Evolutionary conservation across 2,113 vertebrate species (phyloP).

Genomic region (Semicossyphus pulcher): DNA sequence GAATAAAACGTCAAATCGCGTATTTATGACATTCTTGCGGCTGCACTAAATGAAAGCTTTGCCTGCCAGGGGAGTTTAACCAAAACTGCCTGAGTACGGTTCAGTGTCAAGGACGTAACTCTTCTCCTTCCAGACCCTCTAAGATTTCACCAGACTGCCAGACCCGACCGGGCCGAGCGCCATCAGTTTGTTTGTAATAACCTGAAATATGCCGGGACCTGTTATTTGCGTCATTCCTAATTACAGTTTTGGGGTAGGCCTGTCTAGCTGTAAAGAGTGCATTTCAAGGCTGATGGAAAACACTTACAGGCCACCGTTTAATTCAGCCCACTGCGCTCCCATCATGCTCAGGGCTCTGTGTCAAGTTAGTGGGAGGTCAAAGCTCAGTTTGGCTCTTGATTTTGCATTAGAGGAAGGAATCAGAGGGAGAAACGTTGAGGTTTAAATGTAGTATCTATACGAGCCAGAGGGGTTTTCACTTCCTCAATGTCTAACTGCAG

Average conservation of each 20-base stretch:
- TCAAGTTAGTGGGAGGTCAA: background rate
- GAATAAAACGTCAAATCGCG: conserved; percentile 55
- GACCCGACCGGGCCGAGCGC: conserved; percentile 37
- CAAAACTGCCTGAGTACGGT: conserved; percentile 46
- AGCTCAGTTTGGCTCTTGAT: background rate
- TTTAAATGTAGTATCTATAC: conserved; percentile 35
- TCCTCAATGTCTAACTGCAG: conserved; percentile 48
- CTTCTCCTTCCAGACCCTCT: conserved; percentile 67
- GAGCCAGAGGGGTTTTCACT: conserved; percentile 50
- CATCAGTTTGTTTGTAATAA: conserved; percentile 75
- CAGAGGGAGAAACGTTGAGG: conserved; percentile 21
- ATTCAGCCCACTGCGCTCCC: conserved; percentile 44
- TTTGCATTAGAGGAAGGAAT: conserved; percentile 40
- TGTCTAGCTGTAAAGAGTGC: conserved; percentile 53
- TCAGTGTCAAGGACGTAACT: conserved; percentile 65
- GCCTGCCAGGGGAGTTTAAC: conserved; percentile 71
- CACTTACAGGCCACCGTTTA: conserved; percentile 50
- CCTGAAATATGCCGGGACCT: conserved; percentile 68
- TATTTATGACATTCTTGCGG: conserved; percentile 76
- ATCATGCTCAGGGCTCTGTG: conserved; percentile 20
- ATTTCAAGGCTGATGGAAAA: conserved; percentile 67
- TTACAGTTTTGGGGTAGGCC: conserved; percentile 59
- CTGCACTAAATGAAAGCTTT: conserved; percentile 67
- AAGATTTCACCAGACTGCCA: conserved; percentile 63
- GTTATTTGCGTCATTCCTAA: conserved; percentile 78